Evolutionary conservation across 30 jellyfish, hydroid and myxozoan genomes (phyloP).

Genomic region (Turritopsis rubra): DNA sequence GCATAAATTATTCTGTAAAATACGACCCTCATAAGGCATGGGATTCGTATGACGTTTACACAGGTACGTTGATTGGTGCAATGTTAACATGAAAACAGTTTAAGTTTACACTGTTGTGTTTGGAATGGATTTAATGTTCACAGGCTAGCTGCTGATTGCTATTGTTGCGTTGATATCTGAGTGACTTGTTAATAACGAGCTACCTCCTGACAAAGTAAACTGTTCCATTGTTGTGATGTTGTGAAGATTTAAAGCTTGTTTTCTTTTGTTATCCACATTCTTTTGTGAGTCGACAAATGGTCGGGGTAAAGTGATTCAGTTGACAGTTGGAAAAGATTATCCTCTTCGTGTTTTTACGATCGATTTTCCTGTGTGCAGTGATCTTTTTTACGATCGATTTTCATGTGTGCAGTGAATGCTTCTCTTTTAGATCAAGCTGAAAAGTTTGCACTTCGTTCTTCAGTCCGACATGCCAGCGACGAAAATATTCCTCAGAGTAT

Average conservation of each 20-base stretch:
- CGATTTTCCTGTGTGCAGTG: too few relatives aligned
- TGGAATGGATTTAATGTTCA: too few relatives aligned
- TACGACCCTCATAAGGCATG: neutral
- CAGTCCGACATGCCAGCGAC: constrained; percentile 25
- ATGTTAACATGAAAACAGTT: neutral
- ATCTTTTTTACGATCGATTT: too few relatives aligned
- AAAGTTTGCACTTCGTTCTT: constrained; percentile 4
- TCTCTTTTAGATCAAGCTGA: constrained; percentile 34
- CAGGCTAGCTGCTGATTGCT: too few relatives aligned
- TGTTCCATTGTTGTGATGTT: neutral
- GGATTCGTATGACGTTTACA: neutral
- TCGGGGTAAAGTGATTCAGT: neutral
- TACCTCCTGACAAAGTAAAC: neutral
- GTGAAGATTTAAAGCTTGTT: neutral
- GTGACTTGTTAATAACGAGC: neutral
- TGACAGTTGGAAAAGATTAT: too few relatives aligned
- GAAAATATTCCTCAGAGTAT: constrained; percentile 4
- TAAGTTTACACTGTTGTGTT: too few relatives aligned
- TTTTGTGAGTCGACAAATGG: neutral
- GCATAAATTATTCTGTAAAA: neutral
- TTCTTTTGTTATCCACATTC: neutral
- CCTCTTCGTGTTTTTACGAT: too few relatives aligned
- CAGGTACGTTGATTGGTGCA: neutral
- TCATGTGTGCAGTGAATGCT: neutral
- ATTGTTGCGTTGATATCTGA: neutral